Evolutionary conservation across 2,888 invertebrate genomes (phyloP).

Genomic region (Seira musarum): DNA sequence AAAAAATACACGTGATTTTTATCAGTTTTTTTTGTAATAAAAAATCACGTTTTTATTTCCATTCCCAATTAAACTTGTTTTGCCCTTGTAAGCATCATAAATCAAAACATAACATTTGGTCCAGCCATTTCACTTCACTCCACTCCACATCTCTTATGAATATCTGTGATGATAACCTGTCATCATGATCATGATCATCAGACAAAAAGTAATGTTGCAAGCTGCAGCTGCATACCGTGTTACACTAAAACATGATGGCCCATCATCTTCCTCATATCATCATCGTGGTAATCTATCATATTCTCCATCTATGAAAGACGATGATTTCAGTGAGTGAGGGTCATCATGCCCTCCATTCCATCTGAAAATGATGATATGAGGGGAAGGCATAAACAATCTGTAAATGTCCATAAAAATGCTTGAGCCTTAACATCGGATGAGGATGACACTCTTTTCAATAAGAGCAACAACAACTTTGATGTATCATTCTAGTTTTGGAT

Average conservation of each 20-base stretch:
- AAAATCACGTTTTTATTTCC: not conserved
- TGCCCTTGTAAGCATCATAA: conserved; percentile 23
- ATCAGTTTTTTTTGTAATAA: too few species aligned
- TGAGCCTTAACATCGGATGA: not conserved
- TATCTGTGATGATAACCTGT: conserved; percentile 15
- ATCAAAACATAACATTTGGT: conserved; percentile 37
- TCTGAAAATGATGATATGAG: conserved; percentile 7
- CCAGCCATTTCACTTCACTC: not conserved
- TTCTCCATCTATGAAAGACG: not conserved
- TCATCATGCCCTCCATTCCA: conserved; percentile 4
- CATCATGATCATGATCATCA: not conserved
- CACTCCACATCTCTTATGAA: not conserved
- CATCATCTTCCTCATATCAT: too few species aligned
- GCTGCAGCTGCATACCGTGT: not conserved
- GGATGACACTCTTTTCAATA: conserved; percentile 16
- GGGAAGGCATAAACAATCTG: conserved; percentile 39
- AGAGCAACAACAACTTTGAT: not conserved
- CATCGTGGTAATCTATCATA: not conserved
- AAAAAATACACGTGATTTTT: not conserved
- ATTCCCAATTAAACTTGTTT: conserved; percentile 12
- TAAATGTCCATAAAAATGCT: conserved; percentile 36
- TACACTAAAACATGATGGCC: not conserved
- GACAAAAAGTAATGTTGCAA: not conserved
- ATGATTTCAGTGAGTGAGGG: conserved; percentile 5
- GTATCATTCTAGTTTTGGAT: not conserved